Conservation (phyloP, 2,888 invertebrate genomes). For the Caenorhabditis zanzibari region DNA sequence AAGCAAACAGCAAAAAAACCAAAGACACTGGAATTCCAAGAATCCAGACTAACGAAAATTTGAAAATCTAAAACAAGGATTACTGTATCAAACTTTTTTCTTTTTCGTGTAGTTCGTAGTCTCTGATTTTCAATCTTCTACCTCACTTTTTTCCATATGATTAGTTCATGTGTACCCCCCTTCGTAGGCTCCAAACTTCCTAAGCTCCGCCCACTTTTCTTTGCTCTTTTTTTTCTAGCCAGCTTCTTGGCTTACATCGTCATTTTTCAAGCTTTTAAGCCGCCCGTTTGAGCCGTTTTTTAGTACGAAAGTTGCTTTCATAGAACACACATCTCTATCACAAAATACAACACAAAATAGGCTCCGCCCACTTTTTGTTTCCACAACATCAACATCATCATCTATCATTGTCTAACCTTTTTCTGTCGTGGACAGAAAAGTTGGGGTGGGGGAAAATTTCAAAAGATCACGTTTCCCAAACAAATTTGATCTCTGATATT, state of each 20-base stretch:
- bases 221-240: not conserved
- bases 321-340: conserved; percentile 11
- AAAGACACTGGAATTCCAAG: too few relatives aligned
- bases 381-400: conserved; percentile 1
- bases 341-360: not conserved
- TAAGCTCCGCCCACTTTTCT: conserved; percentile 17
- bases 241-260: not conserved
- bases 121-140: too few relatives aligned
- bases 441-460: not conserved
- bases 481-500: conserved; percentile 41
- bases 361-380: conserved; percentile 24
- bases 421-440: conserved; percentile 18
- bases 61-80: too few relatives aligned
- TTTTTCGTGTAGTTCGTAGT: too few relatives aligned
- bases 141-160: not conserved
- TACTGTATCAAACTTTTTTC: too few relatives aligned
- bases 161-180: not conserved
- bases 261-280: not conserved
- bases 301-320: not conserved
- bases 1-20: too few relatives aligned
- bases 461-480: conserved; percentile 45
- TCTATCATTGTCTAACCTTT: not conserved
- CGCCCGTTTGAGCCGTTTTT: not conserved
- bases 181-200: conserved; percentile 1
- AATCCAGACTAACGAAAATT: too few relatives aligned